These are phyloP conservation scores for Pseudopipra pipra DNA, from an alignment of 2,113 vertebrate species.

Conservation along the genomic window DNA sequence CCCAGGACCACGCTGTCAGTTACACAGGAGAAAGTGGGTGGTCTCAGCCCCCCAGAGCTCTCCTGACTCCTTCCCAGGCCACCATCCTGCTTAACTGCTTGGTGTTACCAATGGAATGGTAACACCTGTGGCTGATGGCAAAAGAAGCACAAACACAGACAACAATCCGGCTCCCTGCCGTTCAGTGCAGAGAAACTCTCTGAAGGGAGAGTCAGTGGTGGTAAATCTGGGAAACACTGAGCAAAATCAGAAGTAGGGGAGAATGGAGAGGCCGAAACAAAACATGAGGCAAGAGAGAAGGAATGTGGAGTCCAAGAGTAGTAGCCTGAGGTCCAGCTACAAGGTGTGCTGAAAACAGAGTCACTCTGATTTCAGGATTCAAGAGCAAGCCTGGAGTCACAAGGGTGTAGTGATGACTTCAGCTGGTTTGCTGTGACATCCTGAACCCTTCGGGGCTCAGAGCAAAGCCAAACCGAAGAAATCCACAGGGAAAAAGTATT, in stretches of 20 bases:
- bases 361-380: not conserved
- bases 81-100: not conserved
- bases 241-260: not conserved
- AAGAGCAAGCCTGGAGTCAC: not conserved
- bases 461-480: not conserved
- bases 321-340: not conserved
- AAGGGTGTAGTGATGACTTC: not conserved
- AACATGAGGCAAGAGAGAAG: not conserved
- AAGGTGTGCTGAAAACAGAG: not conserved
- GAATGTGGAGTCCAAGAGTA: not conserved
- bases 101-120: not conserved
- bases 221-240: not conserved
- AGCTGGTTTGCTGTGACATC: not conserved
- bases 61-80: not conserved
- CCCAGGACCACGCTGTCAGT: fast-evolving
- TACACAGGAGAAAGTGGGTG: not conserved
- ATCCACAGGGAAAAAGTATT: not conserved
- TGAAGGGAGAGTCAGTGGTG: not conserved
- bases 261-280: not conserved
- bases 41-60: not conserved
- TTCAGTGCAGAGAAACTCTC: not conserved
- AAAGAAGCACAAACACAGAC: not conserved
- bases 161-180: not conserved
- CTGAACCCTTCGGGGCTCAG: not conserved
- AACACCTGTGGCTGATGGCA: not conserved